A percentile compares a stretch with the other conserved stretches of the same genome.
Evolutionary conservation across 2,113 vertebrate genomes (phyloP).

Genomic region (Penelope pileata): DNA sequence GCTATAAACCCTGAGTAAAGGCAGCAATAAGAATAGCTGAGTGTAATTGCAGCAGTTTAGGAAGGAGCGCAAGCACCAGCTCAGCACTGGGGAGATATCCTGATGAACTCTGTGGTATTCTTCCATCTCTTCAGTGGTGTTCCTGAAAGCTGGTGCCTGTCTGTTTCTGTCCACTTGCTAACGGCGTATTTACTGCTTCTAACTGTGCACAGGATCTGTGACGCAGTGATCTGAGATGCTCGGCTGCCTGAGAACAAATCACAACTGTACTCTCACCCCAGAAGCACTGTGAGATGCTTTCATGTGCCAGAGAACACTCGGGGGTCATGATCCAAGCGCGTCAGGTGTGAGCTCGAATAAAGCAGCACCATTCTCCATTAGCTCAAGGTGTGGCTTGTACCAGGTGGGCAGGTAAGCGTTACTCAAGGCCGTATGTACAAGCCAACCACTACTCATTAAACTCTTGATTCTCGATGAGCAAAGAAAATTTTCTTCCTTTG

Average conservation of each 20-base stretch:
- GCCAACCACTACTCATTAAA: slow-evolving; percentile 4
- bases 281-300: neutral
- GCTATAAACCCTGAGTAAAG: neutral
- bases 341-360: neutral
- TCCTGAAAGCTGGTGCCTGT: neutral
- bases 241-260: neutral
- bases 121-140: neutral
- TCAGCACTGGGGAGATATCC: neutral
- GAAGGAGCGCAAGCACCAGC: neutral
- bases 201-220: slow-evolving; percentile 13
- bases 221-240: neutral
- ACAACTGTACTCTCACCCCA: neutral
- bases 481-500: slow-evolving; percentile 32
- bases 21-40: neutral
- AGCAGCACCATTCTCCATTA: neutral
- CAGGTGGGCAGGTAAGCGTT: neutral
- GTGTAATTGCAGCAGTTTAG: neutral
- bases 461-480: slow-evolving; percentile 45
- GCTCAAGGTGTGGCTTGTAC: neutral
- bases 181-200: slow-evolving; percentile 46
- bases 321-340: neutral
- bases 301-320: fast-evolving
- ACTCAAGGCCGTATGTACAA: neutral
- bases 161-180: slow-evolving; percentile 1
- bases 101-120: neutral